Evolutionary conservation across 2,888 invertebrate species (phyloP), one percentile per base, ranked within the genome.

Genomic region (Aromia moschata): DNA sequence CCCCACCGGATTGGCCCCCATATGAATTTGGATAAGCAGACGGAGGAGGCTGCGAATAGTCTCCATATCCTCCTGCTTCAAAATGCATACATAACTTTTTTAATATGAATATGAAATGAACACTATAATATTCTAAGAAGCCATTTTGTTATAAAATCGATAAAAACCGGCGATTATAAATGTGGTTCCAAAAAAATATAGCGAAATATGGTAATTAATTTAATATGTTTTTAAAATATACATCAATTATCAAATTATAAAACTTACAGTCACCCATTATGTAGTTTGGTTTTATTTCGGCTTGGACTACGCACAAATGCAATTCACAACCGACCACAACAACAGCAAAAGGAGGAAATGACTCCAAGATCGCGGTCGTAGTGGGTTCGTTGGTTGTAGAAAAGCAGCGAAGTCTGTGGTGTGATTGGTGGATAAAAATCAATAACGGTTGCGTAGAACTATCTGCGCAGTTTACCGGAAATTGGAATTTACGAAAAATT

Each of bases 21-120:
- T 49, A 49, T 12, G 47, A 16, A 14, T 38, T 49, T 7, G 61
- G 58, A 36, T 65, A 65, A 11, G 60, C 47, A n/a, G 65, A 46
- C 1, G 62, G 54, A 9, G 71, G 71, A 5, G 71, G 71, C 59
- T 70, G 70, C 16, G 71, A 69, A 59, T 70, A 71, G 61, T 70
- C 70, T 54, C 67, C 67, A 4, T 59, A 58, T 45, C 60, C 67
- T 25, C 56, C 56, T 41, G 56, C 61, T 47, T 62, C 64, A 37
- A 64, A n/a, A n/a, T n/a, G n/a, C n/a, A n/a, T 64, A 62, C 49
- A 59, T 62, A 43, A 5, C 25, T 33, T 33, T 7, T 7, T 33
- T 33, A 33, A 10, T n/a, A 33, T 25, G 38, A 12, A 47, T 30
- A 31, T 11, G 11, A 10, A 38, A 16, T 33, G 4, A 33, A 31